Conservation (phyloP, 1,140 invertebrate species). For the Magallana angulata region DNA sequence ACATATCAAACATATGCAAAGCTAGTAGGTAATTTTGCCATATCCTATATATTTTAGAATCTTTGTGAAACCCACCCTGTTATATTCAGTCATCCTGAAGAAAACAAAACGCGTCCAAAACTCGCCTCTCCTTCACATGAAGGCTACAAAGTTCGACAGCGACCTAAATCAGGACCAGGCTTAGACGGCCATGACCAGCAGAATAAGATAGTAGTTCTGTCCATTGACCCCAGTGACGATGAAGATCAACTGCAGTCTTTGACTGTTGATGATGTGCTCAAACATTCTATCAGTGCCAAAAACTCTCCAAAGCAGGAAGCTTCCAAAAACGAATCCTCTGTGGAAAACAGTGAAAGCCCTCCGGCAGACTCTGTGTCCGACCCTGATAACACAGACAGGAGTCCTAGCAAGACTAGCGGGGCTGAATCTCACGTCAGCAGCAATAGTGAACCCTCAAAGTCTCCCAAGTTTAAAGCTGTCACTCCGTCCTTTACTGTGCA, state of each 20-base stretch:
- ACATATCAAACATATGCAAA: too few relatives aligned
- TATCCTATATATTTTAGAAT: conserved; percentile 56
- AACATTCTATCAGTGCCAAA: conserved; percentile 51
- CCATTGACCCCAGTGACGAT: conserved; percentile 62
- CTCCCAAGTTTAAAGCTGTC: conserved; percentile 44
- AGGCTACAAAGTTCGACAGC: conserved; percentile 66
- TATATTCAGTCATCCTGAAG: conserved; percentile 62
- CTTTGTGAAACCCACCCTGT: conserved; percentile 69
- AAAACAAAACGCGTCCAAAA: conserved; percentile 42
- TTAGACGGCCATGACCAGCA: conserved; percentile 52
- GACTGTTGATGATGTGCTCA: conserved; percentile 67
- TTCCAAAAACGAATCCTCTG: conserved; percentile 17
- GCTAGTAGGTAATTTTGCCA: too few relatives aligned
- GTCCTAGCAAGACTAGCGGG: conserved; percentile 44
- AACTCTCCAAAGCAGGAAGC: conserved; percentile 8
- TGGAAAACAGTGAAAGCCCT: conserved; percentile 13
- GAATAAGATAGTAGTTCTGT: conserved; percentile 63
- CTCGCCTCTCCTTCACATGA: conserved; percentile 43
- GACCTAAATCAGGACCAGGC: conserved; percentile 50
- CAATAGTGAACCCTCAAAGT: conserved; percentile 46
- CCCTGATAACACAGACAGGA: conserved; percentile 9
- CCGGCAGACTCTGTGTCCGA: not conserved
- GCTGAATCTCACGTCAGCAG: conserved; percentile 38
- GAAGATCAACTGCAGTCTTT: conserved; percentile 62
- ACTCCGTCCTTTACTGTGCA: conserved; percentile 46